phyloP scores from a whole-genome alignment of 2,888 invertebrate species.

The Tetanocera ferruginea region DNA sequence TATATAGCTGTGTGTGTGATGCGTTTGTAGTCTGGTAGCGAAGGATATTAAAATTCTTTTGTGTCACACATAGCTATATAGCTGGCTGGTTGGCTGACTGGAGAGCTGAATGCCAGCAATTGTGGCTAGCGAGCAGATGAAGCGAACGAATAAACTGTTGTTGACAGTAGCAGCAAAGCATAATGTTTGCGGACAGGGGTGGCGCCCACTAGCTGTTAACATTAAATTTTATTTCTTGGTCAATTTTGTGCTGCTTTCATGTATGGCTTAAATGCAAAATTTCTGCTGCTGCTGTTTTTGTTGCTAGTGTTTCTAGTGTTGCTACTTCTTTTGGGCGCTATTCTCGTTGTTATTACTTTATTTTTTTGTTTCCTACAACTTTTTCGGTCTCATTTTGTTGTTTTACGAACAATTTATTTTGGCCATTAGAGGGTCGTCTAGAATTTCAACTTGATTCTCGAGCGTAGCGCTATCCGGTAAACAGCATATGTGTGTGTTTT shows the following conservation, averaged over 20 bases:
- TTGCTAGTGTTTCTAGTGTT: not conserved
- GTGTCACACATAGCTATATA: slow-evolving; percentile 20
- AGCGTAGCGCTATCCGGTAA: not conserved
- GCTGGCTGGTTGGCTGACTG: not conserved
- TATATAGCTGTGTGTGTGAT: not conserved
- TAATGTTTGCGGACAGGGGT: not conserved
- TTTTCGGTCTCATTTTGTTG: slow-evolving; percentile 53
- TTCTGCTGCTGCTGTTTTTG: not conserved
- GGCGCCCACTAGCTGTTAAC: not conserved
- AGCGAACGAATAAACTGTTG: not conserved
- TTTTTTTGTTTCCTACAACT: not conserved
- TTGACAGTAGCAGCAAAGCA: not conserved
- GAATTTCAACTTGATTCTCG: slow-evolving; percentile 54
- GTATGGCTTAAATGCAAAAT: not conserved
- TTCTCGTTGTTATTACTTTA: not conserved
- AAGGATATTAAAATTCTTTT: slow-evolving; percentile 34
- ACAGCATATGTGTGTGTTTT: slow-evolving; percentile 6
- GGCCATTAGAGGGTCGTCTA: slow-evolving; percentile 64
- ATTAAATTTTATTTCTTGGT: not conserved
- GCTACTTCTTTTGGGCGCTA: not conserved
- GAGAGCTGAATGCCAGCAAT: not conserved
- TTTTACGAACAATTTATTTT: slow-evolving; percentile 63
- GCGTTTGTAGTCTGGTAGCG: slow-evolving; percentile 16
- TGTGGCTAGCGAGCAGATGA: not conserved
- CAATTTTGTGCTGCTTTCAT: not conserved